Conservation (phyloP, 1,140 invertebrate genomes). For the Lasioglossum baleicum region DNA sequence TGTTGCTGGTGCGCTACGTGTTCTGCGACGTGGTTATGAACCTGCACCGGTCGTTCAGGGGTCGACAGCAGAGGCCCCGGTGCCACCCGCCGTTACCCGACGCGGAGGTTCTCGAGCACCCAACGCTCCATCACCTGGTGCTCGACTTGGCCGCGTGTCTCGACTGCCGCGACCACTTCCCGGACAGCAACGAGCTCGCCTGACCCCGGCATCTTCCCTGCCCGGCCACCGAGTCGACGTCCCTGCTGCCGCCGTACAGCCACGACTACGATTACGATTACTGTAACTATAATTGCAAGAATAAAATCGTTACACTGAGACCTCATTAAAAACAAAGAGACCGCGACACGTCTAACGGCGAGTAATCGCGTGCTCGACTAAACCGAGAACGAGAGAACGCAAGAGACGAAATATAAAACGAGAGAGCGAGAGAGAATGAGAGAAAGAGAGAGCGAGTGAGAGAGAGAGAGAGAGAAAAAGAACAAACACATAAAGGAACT, state of each 20-base stretch:
- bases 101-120: constrained; percentile 93
- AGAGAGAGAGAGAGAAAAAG: not conserved
- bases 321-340: constrained; percentile 71
- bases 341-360: not conserved
- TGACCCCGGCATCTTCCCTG: constrained; percentile 82
- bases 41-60: constrained; percentile 90
- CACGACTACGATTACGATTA: constrained; percentile 77
- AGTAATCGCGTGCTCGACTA: too few relatives aligned
- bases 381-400: too few relatives aligned
- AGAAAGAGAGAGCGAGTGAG: too few relatives aligned
- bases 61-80: constrained; percentile 90
- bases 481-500: not conserved
- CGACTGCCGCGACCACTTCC: constrained; percentile 89
- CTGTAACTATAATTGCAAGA: constrained; percentile 78
- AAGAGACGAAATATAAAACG: too few relatives aligned
- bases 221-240: constrained; percentile 66
- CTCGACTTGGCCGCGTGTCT: constrained; percentile 90
- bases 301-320: constrained; percentile 78
- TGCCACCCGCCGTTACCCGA: constrained; percentile 93
- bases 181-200: constrained; percentile 86
- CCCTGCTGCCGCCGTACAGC: constrained; percentile 72
- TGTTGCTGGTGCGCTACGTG: constrained; percentile 92
- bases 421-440: too few relatives aligned
- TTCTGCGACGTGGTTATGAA: constrained; percentile 95
- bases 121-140: constrained; percentile 89